Evolutionary conservation across 2,888 invertebrate species (phyloP).

Genomic region (Cyaniris semiargus): DNA sequence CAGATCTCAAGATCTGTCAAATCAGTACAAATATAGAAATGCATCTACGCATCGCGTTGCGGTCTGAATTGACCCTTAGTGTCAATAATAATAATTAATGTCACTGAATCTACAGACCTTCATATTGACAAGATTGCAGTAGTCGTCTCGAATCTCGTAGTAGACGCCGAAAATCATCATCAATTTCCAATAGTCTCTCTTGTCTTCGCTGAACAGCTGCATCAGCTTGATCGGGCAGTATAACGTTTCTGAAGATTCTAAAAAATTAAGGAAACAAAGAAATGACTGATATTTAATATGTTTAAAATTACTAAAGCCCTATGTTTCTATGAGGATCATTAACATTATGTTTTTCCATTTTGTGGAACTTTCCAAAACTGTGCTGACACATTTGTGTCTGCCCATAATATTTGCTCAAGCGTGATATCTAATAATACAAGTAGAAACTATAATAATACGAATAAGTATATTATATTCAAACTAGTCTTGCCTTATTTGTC

Average conservation of each 20-base stretch:
- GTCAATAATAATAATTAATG: no score
- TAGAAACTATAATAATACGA: no score
- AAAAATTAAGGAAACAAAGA: not conserved
- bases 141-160: constrained; percentile 1
- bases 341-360: not conserved
- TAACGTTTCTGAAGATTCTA: not conserved
- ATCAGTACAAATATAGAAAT: no score
- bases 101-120: not conserved
- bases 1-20: no score
- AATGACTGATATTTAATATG: not conserved
- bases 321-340: not conserved
- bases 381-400: no score
- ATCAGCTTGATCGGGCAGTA: not conserved
- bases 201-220: constrained; percentile 13
- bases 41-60: no score
- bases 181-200: not conserved
- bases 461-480: no score
- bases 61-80: no score
- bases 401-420: no score
- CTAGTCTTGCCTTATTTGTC: no score
- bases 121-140: constrained; percentile 4
- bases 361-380: no score
- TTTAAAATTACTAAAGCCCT: not conserved
- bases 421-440: no score
- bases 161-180: constrained; percentile 8